phyloP scores from a whole-genome alignment of 2,113 vertebrate species.

The Hydrolagus affinis region DNA sequence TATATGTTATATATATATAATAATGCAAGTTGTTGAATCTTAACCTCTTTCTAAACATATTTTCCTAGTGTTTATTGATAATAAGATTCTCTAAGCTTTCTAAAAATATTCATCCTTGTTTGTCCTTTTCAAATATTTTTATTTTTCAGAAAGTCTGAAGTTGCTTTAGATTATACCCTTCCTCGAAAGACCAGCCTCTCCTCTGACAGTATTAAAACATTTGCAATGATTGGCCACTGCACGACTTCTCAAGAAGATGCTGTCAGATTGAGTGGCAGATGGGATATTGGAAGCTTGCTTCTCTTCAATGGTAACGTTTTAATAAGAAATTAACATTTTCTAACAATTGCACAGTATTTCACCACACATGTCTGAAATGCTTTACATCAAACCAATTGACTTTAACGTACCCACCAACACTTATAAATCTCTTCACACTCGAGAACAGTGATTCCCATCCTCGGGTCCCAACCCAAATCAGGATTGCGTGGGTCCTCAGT shows the following conservation, averaged over 20 bases:
- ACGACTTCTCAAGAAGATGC: conserved; percentile 62
- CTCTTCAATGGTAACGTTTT: conserved; percentile 73
- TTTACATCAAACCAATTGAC: neutral
- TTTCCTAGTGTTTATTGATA: neutral
- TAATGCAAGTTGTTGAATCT: neutral
- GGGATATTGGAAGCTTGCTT: conserved; percentile 79
- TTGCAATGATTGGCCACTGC: conserved; percentile 86
- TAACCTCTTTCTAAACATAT: neutral
- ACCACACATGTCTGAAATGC: too few species aligned
- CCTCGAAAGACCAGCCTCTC: conserved; percentile 85
- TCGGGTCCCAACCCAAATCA: too few species aligned
- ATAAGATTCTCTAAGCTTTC: neutral
- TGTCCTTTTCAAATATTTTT: conserved; percentile 34
- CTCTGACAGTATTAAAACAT: conserved; percentile 91
- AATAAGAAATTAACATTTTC: conserved; percentile 9
- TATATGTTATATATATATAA: conserved; percentile 10
- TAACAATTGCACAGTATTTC: neutral
- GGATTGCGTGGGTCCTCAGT: too few species aligned
- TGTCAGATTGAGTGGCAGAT: conserved; percentile 55
- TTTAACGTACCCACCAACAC: too few species aligned
- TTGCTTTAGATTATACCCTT: conserved; percentile 78
- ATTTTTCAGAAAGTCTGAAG: conserved; percentile 70
- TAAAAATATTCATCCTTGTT: neutral
- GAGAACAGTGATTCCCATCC: too few species aligned
- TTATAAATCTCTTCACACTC: too few species aligned